A percentile compares a stretch with the other conserved stretches of the same genome.
These are phyloP conservation scores for Eristalinus aeneus DNA, from an alignment of 2,888 invertebrate species.

Conservation along the genomic window DNA sequence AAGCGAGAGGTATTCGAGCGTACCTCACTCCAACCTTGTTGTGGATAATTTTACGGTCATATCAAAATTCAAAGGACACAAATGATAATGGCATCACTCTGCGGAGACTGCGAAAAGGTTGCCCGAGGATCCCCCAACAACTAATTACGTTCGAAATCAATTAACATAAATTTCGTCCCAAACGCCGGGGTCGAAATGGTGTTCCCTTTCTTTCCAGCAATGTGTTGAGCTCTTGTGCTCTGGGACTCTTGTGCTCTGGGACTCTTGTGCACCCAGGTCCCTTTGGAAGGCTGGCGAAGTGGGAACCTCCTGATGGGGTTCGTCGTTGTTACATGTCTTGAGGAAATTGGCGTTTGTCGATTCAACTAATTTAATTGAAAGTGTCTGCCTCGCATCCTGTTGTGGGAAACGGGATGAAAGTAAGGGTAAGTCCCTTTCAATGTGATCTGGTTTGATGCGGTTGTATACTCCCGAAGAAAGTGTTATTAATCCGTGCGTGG, in stretches of 20 bases:
- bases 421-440: not conserved
- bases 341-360: constrained; percentile 25
- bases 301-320: constrained; percentile 23
- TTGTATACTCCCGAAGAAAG: not conserved
- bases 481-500: not conserved
- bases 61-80: constrained; percentile 59
- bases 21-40: constrained; percentile 1
- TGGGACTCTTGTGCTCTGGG: not conserved
- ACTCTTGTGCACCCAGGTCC: not conserved
- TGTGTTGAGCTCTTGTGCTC: not conserved
- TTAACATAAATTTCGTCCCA: constrained; percentile 44
- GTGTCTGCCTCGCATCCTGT: constrained; percentile 8
- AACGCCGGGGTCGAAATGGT: not conserved
- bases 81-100: constrained; percentile 44
- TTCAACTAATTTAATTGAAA: constrained; percentile 37
- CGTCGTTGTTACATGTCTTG: constrained; percentile 15
- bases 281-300: not conserved
- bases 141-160: constrained; percentile 56
- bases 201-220: not conserved
- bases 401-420: not conserved
- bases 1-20: not conserved
- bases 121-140: constrained; percentile 24
- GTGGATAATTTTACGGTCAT: constrained; percentile 40
- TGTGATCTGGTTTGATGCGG: not conserved
- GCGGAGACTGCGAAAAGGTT: constrained; percentile 32